Conservation (phyloP, 2,113 vertebrate species). For the Columba livia region DNA sequence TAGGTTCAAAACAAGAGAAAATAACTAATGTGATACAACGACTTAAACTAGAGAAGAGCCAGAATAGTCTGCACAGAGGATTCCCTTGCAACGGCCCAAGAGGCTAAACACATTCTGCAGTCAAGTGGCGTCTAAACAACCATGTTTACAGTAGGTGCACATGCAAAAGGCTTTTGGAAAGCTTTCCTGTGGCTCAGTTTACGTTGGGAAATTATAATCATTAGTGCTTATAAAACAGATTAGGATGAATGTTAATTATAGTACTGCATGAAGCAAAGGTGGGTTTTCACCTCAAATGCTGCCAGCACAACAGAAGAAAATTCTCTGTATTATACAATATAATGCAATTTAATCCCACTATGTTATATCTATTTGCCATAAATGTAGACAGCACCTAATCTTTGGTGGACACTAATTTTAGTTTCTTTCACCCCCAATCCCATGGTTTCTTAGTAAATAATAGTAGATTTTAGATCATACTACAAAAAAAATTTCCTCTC, state of each 20-base stretch:
- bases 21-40: not conserved
- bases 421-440: not conserved
- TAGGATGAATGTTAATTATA: rapidly evolving
- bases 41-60: not conserved
- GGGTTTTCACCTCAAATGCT: not conserved
- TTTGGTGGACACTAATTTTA: not conserved
- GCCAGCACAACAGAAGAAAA: not conserved
- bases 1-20: not conserved
- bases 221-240: not conserved
- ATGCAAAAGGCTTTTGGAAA: not conserved
- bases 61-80: not conserved
- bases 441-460: not conserved
- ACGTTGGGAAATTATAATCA: not conserved
- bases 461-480: not conserved
- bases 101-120: not conserved
- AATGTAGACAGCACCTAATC: not conserved
- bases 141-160: not conserved
- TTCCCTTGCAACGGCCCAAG: not conserved
- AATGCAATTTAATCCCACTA: not conserved
- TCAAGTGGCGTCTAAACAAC: not conserved
- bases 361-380: not conserved
- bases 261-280: not conserved
- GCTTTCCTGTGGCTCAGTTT: not conserved
- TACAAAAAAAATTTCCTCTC: not conserved
- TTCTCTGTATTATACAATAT: not conserved